phyloP scores from a whole-genome alignment of 2,113 vertebrate genomes.

The Puma concolor region DNA sequence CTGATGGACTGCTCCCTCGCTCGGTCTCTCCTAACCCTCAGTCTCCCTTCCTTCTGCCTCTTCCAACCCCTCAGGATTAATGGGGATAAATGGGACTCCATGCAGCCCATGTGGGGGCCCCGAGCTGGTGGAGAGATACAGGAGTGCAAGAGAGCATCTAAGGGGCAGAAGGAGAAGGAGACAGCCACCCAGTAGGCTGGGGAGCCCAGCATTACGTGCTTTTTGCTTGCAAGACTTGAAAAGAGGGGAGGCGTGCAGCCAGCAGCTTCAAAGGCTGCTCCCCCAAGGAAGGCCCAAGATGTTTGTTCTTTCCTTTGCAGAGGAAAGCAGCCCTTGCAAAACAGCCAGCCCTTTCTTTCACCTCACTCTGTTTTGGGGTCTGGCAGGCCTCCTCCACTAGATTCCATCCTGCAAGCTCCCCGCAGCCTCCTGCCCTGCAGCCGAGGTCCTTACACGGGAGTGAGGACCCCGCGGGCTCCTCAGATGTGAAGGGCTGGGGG shows the following conservation, averaged over 20 bases:
- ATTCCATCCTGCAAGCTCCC: fast-evolving
- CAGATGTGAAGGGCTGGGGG: not conserved
- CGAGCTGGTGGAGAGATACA: not conserved
- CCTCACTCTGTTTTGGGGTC: not conserved
- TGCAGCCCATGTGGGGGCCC: not conserved
- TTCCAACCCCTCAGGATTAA: not conserved
- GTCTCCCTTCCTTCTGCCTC: not conserved
- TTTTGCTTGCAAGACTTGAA: not conserved
- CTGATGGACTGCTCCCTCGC: not conserved
- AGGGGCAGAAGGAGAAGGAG: not conserved
- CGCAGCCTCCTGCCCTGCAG: not conserved
- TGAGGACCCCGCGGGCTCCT: not conserved
- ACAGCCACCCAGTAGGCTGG: not conserved
- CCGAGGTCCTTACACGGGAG: not conserved
- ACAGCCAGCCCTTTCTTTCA: not conserved
- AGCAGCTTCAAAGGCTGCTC: not conserved
- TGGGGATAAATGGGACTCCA: not conserved
- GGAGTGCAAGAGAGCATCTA: not conserved
- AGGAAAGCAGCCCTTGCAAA: not conserved
- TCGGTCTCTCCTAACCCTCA: too few species aligned
- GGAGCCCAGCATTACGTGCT: not conserved
- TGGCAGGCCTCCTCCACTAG: not conserved
- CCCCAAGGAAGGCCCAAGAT: not conserved
- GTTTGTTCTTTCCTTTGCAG: not conserved
- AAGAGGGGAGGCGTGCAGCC: not conserved